Evolutionary conservation across 37 sponge, comb jelly and placozoan genomes (phyloP).

Genomic region (Lycopodina hypogea): DNA sequence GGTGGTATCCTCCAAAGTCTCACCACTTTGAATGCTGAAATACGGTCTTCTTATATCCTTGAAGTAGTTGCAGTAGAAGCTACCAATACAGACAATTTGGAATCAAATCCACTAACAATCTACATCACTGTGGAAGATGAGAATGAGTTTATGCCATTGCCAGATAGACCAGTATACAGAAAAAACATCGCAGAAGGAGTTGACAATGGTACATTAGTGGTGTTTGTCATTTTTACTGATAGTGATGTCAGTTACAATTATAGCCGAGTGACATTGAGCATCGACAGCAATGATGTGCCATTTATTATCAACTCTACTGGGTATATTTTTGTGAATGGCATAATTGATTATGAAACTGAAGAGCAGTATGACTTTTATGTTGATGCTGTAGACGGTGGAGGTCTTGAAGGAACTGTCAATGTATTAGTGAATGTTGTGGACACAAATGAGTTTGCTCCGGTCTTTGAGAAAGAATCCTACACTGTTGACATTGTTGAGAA

Average conservation of each 20-base stretch:
- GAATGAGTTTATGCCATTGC: conserved; percentile 65
- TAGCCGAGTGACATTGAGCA: background rate
- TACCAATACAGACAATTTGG: conserved; percentile 11
- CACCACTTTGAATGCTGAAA: conserved; percentile 50
- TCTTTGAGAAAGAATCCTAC: conserved; percentile 30
- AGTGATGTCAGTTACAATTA: conserved; percentile 12
- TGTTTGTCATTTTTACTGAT: conserved; percentile 24
- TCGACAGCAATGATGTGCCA: conserved; percentile 4
- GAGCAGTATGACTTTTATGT: conserved; percentile 23
- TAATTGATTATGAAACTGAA: conserved; percentile 31
- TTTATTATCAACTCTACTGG: conserved; percentile 48
- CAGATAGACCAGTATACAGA: background rate
- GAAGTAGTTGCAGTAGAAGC: conserved; percentile 31
- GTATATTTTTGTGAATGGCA: conserved; percentile 1
- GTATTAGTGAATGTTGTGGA: conserved; percentile 41
- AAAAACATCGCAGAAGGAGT: conserved; percentile 5
- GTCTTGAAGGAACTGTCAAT: conserved; percentile 4
- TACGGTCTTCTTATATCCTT: conserved; percentile 7
- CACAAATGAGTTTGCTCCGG: conserved; percentile 46
- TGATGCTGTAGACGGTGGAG: conserved; percentile 34
- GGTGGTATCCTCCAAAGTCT: conserved; percentile 26
- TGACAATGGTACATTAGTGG: background rate
- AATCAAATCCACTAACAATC: conserved; percentile 36
- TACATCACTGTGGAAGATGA: conserved; percentile 49
- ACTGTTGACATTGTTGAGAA: conserved; percentile 36